Evolutionary conservation across 1,140 invertebrate genomes (phyloP).

Genomic region (Phenacoccus solenopsis): DNA sequence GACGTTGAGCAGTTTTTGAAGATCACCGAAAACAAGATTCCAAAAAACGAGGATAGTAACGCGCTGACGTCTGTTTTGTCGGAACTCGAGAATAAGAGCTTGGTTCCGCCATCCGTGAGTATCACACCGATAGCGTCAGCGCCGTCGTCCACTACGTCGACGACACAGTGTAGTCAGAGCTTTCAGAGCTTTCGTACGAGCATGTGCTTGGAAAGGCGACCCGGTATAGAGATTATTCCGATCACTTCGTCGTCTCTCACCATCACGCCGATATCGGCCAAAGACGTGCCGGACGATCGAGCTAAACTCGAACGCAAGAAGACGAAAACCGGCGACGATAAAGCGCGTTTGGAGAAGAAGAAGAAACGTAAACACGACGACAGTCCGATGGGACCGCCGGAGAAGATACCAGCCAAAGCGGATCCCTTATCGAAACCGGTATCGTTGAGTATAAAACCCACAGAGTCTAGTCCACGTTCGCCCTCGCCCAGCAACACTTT

Average conservation of each 20-base stretch:
- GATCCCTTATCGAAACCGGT: conserved; percentile 59
- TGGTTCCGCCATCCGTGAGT: conserved; percentile 59
- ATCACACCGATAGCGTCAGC: conserved; percentile 55
- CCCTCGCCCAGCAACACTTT: conserved; percentile 48
- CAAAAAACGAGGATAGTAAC: conserved; percentile 39
- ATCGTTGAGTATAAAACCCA: conserved; percentile 56
- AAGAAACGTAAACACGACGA: conserved; percentile 63
- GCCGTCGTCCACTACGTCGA: conserved; percentile 16
- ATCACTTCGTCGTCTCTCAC: conserved; percentile 58
- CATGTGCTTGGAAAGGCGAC: conserved; percentile 49
- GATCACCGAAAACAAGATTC: conserved; percentile 32
- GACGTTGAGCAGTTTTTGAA: conserved; percentile 47
- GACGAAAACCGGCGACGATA: conserved; percentile 34
- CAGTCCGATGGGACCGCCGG: conserved; percentile 68
- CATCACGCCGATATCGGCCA: conserved; percentile 55
- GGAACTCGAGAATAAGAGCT: conserved; percentile 32
- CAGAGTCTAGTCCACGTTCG: conserved; percentile 45
- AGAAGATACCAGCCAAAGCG: conserved; percentile 57
- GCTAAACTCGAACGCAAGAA: conserved; percentile 47
- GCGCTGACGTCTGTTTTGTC: conserved; percentile 32
- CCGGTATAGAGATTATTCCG: conserved; percentile 65
- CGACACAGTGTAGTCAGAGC: conserved; percentile 32
- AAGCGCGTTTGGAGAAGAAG: conserved; percentile 59
- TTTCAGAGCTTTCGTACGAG: conserved; percentile 48
- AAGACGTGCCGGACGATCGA: conserved; percentile 44